Conservation (phyloP, 2,888 invertebrate genomes). For the Ptilodon capucinus region DNA sequence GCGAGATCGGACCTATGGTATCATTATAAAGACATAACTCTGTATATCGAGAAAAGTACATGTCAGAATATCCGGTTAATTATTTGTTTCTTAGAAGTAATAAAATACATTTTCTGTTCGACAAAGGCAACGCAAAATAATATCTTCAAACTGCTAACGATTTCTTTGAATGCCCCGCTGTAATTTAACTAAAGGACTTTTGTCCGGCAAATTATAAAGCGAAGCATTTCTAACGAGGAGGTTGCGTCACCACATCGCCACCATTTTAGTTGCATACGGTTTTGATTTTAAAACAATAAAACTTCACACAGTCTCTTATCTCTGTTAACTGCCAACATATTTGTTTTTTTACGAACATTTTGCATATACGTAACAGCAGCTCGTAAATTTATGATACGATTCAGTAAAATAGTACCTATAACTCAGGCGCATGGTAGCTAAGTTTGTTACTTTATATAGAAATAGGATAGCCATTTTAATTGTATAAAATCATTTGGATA, state of each 20-base stretch:
- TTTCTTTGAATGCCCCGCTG: neutral
- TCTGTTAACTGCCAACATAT: neutral
- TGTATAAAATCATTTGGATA: constrained; percentile 7
- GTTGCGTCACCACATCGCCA: neutral
- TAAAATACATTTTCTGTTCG: constrained; percentile 9
- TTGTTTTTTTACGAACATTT: constrained; percentile 7
- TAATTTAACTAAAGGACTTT: constrained; percentile 1
- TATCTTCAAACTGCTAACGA: constrained; percentile 1
- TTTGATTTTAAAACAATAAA: neutral
- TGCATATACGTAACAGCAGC: constrained; percentile 8
- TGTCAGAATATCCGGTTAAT: constrained; percentile 9
- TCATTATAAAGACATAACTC: neutral
- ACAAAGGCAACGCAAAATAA: constrained; percentile 6
- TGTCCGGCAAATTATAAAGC: neutral
- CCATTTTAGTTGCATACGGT: neutral
- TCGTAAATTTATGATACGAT: constrained; percentile 10
- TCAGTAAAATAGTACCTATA: constrained; percentile 14
- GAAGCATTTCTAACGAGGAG: neutral
- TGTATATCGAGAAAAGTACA: neutral
- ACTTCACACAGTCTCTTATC: neutral
- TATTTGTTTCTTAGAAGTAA: constrained; percentile 17
- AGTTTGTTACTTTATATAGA: neutral
- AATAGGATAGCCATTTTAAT: constrained; percentile 6
- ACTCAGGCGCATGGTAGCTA: constrained; percentile 11
- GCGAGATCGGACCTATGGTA: no score